Conservation (phyloP, 1,140 invertebrate genomes). For the Drosophila athabasca region DNA sequence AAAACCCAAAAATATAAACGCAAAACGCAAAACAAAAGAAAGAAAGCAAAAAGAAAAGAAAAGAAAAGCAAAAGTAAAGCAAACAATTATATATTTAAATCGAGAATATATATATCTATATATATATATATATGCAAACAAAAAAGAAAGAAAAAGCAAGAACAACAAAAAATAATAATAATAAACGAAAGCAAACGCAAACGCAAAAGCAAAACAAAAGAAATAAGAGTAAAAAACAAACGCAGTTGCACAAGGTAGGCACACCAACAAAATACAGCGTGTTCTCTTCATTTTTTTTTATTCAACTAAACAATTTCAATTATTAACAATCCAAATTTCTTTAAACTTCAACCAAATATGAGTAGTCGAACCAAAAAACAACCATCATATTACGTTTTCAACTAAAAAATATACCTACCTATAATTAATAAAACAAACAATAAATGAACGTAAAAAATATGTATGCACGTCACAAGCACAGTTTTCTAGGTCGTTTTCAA, state of each 20-base stretch:
- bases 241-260: constrained; percentile 83
- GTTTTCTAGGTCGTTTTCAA: constrained; percentile 76
- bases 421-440: constrained; percentile 29
- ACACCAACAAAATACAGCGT: constrained; percentile 81
- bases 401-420: no score
- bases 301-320: constrained; percentile 75
- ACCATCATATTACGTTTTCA: no score
- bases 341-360: constrained; percentile 37
- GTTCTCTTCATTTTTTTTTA: constrained; percentile 52
- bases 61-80: constrained; percentile 38
- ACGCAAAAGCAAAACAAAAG: constrained; percentile 47
- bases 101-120: constrained; percentile 58
- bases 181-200: constrained; percentile 49
- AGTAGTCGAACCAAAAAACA: constrained; percentile 16
- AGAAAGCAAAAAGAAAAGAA: constrained; percentile 3
- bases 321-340: constrained; percentile 53
- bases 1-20: constrained; percentile 71
- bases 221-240: constrained; percentile 79
- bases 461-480: constrained; percentile 79
- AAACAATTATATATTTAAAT: constrained; percentile 71
- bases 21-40: constrained; percentile 56
- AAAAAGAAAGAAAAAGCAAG: constrained; percentile 46
- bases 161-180: constrained; percentile 17
- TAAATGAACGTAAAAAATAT: constrained; percentile 64
- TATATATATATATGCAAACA: constrained; percentile 15